These are phyloP conservation scores for Littorina saxatilis DNA, from an alignment of 1,140 invertebrate genomes.

Conservation along the genomic window DNA sequence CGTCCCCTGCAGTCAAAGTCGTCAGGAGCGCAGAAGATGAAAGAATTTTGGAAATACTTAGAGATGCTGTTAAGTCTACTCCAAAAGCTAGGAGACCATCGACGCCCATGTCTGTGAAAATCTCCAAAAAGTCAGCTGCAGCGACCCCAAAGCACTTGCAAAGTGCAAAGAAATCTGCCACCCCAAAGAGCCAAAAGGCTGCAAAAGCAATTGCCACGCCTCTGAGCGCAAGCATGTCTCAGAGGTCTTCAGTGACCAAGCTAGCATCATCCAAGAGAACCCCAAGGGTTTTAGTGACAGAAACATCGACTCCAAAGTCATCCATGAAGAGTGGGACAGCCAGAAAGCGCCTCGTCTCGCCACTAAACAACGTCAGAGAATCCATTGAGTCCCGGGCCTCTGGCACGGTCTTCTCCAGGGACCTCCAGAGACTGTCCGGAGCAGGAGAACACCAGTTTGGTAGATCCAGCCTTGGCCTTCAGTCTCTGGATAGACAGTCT, in stretches of 20 bases:
- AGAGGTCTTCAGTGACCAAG: not conserved
- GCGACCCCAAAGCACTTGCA: not conserved
- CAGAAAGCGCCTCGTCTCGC: not conserved
- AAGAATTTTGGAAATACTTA: slow-evolving; percentile 3
- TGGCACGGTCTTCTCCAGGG: not conserved
- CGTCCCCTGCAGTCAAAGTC: not conserved
- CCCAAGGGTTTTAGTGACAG: not conserved
- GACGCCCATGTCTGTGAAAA: not conserved
- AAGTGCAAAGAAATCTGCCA: not conserved
- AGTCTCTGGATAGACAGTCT: not conserved
- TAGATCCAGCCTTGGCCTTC: not conserved
- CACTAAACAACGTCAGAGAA: not conserved
- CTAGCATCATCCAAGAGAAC: not conserved
- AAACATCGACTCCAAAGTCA: not conserved
- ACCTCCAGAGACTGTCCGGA: not conserved
- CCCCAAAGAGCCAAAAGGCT: not conserved
- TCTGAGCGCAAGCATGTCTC: not conserved
- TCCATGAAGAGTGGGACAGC: not conserved
- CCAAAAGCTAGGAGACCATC: slow-evolving; percentile 2
- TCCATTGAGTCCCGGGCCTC: not conserved
- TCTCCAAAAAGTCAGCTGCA: not conserved
- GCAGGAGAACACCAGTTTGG: not conserved
- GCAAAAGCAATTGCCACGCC: not conserved
- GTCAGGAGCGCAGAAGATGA: not conserved
- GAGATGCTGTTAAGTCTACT: slow-evolving; percentile 8